A percentile compares a stretch with the other conserved stretches of the same genome.
Evolutionary conservation across 2,113 vertebrate species (phyloP).

Genomic region (Siphamia tubifer): DNA sequence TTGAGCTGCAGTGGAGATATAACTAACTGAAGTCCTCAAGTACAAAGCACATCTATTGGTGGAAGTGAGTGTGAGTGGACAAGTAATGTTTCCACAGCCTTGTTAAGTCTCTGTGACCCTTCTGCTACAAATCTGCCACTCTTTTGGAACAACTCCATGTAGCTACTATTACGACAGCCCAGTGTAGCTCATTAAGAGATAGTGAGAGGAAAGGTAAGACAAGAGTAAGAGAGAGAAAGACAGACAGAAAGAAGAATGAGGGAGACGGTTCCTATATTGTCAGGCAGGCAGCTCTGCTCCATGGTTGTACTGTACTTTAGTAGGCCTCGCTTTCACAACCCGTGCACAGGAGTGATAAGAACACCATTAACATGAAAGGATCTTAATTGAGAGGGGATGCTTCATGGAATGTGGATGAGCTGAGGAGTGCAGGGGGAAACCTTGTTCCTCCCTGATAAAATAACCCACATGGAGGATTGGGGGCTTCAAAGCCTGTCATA

Average conservation of each 20-base stretch:
- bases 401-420: constrained; percentile 57
- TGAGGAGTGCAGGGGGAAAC: constrained; percentile 40
- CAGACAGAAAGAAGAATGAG: constrained; percentile 39
- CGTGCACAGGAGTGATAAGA: constrained; percentile 66
- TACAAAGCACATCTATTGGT: constrained; percentile 9
- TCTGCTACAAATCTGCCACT: constrained; percentile 23
- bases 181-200: constrained; percentile 50
- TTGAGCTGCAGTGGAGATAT: constrained; percentile 12
- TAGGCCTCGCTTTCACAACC: constrained; percentile 63
- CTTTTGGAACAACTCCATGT: constrained; percentile 25
- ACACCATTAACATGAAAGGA: constrained; percentile 76
- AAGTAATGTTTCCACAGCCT: constrained; percentile 41
- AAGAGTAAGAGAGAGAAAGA: constrained; percentile 8
- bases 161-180: constrained; percentile 14
- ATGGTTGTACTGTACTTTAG: constrained; percentile 37
- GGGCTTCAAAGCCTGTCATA: constrained; percentile 58
- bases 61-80: constrained; percentile 37
- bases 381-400: constrained; percentile 78
- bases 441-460: constrained; percentile 67
- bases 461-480: constrained; percentile 39
- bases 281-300: constrained; percentile 45
- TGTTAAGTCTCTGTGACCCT: constrained; percentile 40
- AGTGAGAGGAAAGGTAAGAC: constrained; percentile 2
- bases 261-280: constrained; percentile 26
- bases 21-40: constrained; percentile 29